phyloP scores from a whole-genome alignment of 2,797 vertebrate species.

The Hydrocynus forskahlii region DNA sequence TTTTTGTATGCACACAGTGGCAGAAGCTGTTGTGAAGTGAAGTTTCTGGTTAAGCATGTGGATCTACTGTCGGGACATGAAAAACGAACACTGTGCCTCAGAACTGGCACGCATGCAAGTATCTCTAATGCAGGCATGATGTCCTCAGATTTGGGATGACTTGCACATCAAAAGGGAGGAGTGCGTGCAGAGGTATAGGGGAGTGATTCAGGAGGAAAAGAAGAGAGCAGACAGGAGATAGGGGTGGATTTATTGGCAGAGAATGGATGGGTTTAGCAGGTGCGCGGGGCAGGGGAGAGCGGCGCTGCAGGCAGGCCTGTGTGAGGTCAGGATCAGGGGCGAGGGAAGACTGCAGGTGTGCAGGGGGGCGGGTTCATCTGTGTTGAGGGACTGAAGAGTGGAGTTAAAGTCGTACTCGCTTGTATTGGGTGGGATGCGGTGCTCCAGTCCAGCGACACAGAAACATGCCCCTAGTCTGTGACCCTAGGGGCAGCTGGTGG shows the following conservation, averaged over 20 bases:
- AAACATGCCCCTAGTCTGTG: too few species aligned
- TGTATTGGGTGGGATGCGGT: too few species aligned
- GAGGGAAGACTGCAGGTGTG: background rate
- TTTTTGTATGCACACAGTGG: too few species aligned
- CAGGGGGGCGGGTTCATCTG: background rate
- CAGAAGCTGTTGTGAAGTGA: too few species aligned
- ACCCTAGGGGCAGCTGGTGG: too few species aligned
- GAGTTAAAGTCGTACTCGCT: too few species aligned
- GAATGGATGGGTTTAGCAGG: background rate
- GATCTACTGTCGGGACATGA: too few species aligned
- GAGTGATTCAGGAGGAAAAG: conserved; percentile 29
- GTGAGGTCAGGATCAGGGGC: background rate
- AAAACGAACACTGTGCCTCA: too few species aligned
- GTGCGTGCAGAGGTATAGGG: conserved; percentile 34
- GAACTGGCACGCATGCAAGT: conserved; percentile 33
- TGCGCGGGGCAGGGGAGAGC: background rate
- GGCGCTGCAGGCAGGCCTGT: background rate
- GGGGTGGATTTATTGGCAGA: conserved; percentile 22
- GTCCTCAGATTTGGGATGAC: conserved; percentile 42
- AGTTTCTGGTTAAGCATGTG: too few species aligned
- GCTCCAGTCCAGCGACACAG: too few species aligned
- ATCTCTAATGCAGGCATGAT: conserved; percentile 35
- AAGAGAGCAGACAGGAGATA: background rate
- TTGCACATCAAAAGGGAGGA: conserved; percentile 53
- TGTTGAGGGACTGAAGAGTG: background rate